A percentile compares a stretch with the other conserved stretches of the same genome.
Evolutionary conservation across 2,113 vertebrate genomes (phyloP).

Genomic region (Psettodes erumei): DNA sequence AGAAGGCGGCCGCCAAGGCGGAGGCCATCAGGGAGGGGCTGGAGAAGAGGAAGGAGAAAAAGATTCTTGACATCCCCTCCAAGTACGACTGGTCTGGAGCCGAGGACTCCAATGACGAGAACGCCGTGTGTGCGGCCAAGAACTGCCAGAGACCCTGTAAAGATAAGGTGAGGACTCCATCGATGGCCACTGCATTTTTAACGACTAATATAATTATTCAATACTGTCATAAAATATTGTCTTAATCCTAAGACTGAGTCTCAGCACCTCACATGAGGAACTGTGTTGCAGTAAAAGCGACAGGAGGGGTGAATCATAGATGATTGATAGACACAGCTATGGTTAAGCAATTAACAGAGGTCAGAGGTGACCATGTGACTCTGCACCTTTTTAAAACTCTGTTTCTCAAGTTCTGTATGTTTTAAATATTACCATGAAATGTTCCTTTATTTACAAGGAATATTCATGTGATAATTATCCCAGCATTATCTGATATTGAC

Average conservation of each 20-base stretch:
- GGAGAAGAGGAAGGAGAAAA: constrained; percentile 95
- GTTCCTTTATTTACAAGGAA: background rate
- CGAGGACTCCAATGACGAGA: constrained; percentile 97
- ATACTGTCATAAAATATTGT: background rate
- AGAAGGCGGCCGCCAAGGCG: constrained; percentile 90
- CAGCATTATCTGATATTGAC: background rate
- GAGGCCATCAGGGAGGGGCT: constrained; percentile 89
- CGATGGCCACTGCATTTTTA: background rate
- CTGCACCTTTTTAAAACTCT: constrained; percentile 8
- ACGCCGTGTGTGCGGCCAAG: constrained; percentile 94
- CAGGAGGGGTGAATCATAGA: constrained; percentile 33
- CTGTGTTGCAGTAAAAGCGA: constrained; percentile 17
- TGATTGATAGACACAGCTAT: constrained; percentile 47
- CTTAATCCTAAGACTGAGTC: background rate
- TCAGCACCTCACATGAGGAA: background rate
- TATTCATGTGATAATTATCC: background rate
- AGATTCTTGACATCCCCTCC: constrained; percentile 96
- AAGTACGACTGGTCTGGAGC: constrained; percentile 99
- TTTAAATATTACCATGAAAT: background rate
- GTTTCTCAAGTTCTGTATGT: background rate
- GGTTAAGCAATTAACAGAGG: constrained; percentile 58
- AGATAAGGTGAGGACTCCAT: constrained; percentile 89
- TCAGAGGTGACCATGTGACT: constrained; percentile 31
- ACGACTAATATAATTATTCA: background rate
- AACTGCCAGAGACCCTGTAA: constrained; percentile 98